These are phyloP conservation scores for Bostrychus sinensis DNA, from an alignment of 2,113 vertebrate species.

Conservation along the genomic window DNA sequence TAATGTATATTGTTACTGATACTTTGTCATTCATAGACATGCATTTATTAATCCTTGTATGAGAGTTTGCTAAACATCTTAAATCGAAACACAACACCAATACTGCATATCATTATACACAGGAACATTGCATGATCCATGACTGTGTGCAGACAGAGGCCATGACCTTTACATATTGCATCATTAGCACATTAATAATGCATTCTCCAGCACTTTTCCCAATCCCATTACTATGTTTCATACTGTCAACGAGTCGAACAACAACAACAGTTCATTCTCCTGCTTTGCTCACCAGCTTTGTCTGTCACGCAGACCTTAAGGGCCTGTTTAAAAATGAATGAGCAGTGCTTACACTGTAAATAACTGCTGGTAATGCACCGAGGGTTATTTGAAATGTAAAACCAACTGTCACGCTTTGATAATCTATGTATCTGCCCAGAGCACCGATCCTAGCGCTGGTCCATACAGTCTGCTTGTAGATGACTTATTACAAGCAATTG, in stretches of 20 bases:
- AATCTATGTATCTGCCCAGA: constrained; percentile 73
- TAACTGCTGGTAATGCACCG: constrained; percentile 76
- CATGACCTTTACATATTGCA: constrained; percentile 75
- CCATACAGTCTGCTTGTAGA: constrained; percentile 51
- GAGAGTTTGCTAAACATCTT: constrained; percentile 5
- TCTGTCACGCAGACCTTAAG: constrained; percentile 78
- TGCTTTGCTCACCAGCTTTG: constrained; percentile 70
- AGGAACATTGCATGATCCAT: constrained; percentile 40
- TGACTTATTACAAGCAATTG: constrained; percentile 61
- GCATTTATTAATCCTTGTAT: background rate
- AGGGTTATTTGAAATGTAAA: constrained; percentile 81
- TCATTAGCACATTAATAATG: constrained; percentile 80
- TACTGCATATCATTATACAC: constrained; percentile 7
- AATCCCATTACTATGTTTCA: constrained; percentile 73
- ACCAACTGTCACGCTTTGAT: constrained; percentile 78
- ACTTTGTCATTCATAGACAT: constrained; percentile 14
- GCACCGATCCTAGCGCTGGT: constrained; percentile 43
- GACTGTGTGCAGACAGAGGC: constrained; percentile 46
- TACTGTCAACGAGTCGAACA: constrained; percentile 60
- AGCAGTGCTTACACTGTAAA: constrained; percentile 79
- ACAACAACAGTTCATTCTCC: constrained; percentile 66
- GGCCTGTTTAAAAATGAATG: constrained; percentile 80
- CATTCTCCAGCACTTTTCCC: constrained; percentile 70
- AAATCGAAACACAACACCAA: constrained; percentile 11
- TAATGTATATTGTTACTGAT: constrained; percentile 6